These are phyloP conservation scores for Poeciliopsis presidionis DNA, from an alignment of 2,797 vertebrate species.

Conservation along the genomic window DNA sequence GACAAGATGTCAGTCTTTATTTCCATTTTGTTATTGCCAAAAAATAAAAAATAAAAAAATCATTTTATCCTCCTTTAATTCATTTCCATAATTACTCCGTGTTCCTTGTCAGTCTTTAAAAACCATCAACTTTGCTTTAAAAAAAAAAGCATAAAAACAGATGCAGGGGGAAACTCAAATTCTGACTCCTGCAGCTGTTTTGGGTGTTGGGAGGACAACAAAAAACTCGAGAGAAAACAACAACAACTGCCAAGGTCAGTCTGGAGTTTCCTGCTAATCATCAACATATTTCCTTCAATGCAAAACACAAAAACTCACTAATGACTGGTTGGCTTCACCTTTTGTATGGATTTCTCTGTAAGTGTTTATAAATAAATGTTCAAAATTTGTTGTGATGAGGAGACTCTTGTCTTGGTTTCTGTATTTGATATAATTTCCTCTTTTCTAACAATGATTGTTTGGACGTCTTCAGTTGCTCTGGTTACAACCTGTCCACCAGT, in stretches of 20 bases:
- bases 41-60: background rate
- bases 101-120: background rate
- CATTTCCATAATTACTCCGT: background rate
- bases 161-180: background rate
- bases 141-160: background rate
- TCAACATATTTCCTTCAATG: background rate
- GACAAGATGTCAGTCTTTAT: background rate
- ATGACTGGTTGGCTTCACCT: background rate
- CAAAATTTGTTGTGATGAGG: background rate
- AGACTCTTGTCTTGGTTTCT: background rate
- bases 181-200: background rate
- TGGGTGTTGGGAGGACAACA: background rate
- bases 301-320: background rate
- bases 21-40: background rate
- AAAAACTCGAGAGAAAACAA: background rate
- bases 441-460: background rate
- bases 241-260: background rate
- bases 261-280: background rate
- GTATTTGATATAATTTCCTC: background rate
- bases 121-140: background rate
- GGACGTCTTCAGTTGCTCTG: background rate
- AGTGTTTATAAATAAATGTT: background rate
- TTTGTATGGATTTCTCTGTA: background rate
- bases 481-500: background rate
- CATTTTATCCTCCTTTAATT: background rate